Base-by-base conservation (phyloP, 2,888 invertebrate genomes). In the Agrilus cyanescens region DNA sequence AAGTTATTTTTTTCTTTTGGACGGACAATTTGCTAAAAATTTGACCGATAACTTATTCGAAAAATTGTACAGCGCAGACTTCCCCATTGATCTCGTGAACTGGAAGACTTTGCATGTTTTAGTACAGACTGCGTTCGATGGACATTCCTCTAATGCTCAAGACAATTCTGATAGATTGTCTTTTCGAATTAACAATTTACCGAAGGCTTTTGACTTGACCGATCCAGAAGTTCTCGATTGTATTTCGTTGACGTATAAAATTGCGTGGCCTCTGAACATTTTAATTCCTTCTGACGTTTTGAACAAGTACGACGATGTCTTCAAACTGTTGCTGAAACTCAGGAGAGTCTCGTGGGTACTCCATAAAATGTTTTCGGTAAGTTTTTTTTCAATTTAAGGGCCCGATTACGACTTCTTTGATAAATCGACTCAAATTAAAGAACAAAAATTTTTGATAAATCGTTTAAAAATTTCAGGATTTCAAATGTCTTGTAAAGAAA, bases 211-310 rank as follows among this genome's bases (percentile, higher is more conserved):
- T 54, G 75, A 79, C 57, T 71, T 80, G 50, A 70, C 72, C 29
- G 75, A 79, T 3, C 79, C 85, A 0, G 76, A 80, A 51, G 80
- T 78, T 1, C 59, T 87, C 7, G 75, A 78, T 32, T 78, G 79
- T 50, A 63, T 88, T 1, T 78, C 77, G 0, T 65, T 88, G 4
- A 76, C 78, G 3, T 87, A 85, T 60, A 70, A 76, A 10, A 75
- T 85, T 8, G 64, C 71, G 3, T 88, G 87, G 87, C 88, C 88
- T 0, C 60, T 87, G 1, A 87, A 84, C 63, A 78, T 87, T 32
- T 73, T 88, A 40, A 62, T 88, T 40, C 85, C 83, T 6, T 75
- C 75, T 0, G 80, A 82, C 50, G 76, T 82, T 0, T 63, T 87
- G 47, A 63, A 72, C 12, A 76, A 83, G 51, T 87, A 86, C 55